Conservation (phyloP, 2,888 invertebrate species). For the Andrena fulva region DNA sequence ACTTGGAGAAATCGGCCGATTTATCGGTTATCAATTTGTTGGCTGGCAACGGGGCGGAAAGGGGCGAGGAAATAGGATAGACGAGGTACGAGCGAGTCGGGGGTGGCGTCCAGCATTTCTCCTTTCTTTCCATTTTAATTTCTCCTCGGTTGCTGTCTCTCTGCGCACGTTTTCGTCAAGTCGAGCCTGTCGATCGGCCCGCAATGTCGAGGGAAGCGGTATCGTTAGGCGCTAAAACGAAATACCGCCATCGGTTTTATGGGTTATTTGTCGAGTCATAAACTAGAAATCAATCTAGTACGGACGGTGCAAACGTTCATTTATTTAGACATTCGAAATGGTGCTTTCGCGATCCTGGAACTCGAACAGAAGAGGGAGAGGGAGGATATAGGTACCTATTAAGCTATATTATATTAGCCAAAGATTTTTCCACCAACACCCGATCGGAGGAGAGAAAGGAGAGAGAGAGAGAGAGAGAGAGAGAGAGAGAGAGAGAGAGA, state of each 20-base stretch:
- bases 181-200: slow-evolving; percentile 7
- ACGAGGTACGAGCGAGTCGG: neutral
- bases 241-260: slow-evolving; percentile 49
- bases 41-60: neutral
- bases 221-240: slow-evolving; percentile 42
- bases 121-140: neutral
- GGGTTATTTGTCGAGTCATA: slow-evolving; percentile 61
- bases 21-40: slow-evolving; percentile 44
- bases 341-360: neutral
- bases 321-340: slow-evolving; percentile 18
- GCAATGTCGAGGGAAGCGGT: slow-evolving; percentile 3
- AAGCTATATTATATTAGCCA: neutral
- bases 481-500: no score
- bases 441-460: no score
- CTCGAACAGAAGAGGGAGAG: neutral
- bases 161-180: no score
- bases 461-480: no score
- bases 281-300: slow-evolving; percentile 60
- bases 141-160: no score
- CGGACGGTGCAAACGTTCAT: slow-evolving; percentile 21
- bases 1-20: slow-evolving; percentile 25
- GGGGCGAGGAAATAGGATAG: neutral
- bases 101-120: neutral
- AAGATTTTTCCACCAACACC: neutral
- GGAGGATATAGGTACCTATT: no score